Base-by-base conservation (phyloP, 2,888 invertebrate species). In the Aquatica leii region DNA sequence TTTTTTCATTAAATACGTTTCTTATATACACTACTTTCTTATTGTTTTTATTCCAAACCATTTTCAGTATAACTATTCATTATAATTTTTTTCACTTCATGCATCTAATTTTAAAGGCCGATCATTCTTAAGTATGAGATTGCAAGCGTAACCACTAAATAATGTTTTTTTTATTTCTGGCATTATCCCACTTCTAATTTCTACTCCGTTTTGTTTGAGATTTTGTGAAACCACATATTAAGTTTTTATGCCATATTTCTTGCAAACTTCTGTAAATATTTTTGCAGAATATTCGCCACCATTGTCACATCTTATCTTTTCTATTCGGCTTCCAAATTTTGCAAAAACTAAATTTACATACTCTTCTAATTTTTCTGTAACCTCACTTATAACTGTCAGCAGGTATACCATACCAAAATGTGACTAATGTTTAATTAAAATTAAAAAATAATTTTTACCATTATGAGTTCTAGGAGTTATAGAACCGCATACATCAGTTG, bases 281-380 rank as follows among this genome's bases (percentile, higher is more conserved):
- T 31, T 31, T 6, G 31, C 4, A 31, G 2, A 37, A 6, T 37
- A 37, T 37, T 37, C 37, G 12, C 37, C 11, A 37, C 37, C 37
- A 11, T 37, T 37, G 9, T 37, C 37, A 37, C 37, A 37, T 37
- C 37, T 37, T 37, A 37, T 5, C 37, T 11, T 37, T 37, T 37
- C 37, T 37, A 37, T 37, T 11, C 37, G 2, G 2, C 4, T 12
- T 37, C 37, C 37, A 37, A 37, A 6, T 37, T 37, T 37, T 37
- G 37, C 37, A 11, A 37, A 37, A 37, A 37, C 37, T 37, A 37
- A 37, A 37, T 37, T 37, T 37, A 37, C 9, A 37, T 37, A 37
- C 9, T 37, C 37, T 12, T 37, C 4, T 2, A 37, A 37, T 37
- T 37, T 37, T 37, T 37, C 37, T 8, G 37, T 37, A 37, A 37